A percentile compares a stretch with the other conserved stretches of the same genome.
phyloP scores from a whole-genome alignment of 2,797 vertebrate genomes.

The Microctenopoma steveboyesi region DNA sequence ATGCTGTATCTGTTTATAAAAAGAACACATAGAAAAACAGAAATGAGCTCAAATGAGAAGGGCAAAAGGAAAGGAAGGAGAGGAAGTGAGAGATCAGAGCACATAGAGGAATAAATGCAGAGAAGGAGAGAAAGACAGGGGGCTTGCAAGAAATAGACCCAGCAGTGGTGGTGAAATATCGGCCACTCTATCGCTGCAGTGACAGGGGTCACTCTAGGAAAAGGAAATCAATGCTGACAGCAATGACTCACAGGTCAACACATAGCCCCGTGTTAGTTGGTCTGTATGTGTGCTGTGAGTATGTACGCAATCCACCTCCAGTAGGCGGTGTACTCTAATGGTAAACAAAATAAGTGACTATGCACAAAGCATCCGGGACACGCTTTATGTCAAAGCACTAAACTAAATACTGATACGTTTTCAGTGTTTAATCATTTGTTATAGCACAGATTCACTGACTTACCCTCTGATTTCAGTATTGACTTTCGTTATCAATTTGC shows the following conservation, averaged over 20 bases:
- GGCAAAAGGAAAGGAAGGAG: background rate
- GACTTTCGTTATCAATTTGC: background rate
- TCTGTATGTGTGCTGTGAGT: conserved; percentile 21
- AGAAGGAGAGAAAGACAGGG: background rate
- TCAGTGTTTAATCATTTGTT: background rate
- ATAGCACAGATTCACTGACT: background rate
- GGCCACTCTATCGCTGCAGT: conserved; percentile 79
- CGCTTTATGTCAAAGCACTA: background rate
- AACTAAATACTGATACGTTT: background rate
- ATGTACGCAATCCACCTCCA: conserved; percentile 11
- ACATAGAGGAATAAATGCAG: conserved; percentile 2
- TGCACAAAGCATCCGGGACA: conserved; percentile 7
- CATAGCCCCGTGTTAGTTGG: conserved; percentile 38
- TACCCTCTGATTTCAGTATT: background rate
- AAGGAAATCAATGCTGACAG: conserved; percentile 88
- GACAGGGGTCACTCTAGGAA: conserved; percentile 85
- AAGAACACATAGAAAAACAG: background rate
- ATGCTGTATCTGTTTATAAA: conserved; percentile 1
- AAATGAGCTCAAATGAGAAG: conserved; percentile 9
- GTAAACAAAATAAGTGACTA: background rate
- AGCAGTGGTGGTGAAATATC: conserved; percentile 79
- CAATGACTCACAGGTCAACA: conserved; percentile 87
- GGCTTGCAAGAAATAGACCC: conserved; percentile 27
- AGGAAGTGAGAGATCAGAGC: background rate
- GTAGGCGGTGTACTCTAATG: background rate